These are phyloP conservation scores for Catharus bicknelli DNA, from an alignment of 2,113 vertebrate species.

Conservation along the genomic window DNA sequence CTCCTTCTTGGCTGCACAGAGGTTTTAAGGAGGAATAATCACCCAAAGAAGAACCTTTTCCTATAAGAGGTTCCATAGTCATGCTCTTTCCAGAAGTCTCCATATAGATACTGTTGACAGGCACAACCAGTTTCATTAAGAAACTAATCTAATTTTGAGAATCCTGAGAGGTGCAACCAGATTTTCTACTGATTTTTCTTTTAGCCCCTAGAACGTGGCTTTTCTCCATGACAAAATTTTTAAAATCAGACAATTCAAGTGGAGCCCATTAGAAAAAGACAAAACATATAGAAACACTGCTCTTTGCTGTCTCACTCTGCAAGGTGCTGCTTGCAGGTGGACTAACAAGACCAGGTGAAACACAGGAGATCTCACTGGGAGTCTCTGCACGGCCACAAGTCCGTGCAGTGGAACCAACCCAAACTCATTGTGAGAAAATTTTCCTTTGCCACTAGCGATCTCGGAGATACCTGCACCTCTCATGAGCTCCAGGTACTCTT, in stretches of 20 bases:
- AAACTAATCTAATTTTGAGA: background rate
- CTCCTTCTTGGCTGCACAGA: background rate
- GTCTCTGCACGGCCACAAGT: background rate
- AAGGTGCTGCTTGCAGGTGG: background rate
- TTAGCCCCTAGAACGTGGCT: background rate
- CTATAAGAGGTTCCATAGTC: background rate
- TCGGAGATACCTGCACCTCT: background rate
- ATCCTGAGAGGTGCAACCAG: background rate
- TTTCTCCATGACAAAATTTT: background rate
- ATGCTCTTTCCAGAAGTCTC: background rate
- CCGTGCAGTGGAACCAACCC: background rate
- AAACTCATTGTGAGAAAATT: background rate
- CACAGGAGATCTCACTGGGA: background rate
- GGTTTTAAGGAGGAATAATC: slow-evolving; percentile 8
- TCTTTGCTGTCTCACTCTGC: background rate
- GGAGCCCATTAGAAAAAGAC: background rate
- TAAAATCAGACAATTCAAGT: background rate
- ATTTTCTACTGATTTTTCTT: background rate
- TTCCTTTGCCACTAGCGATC: fast-evolving
- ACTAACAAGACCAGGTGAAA: background rate
- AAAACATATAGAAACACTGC: background rate
- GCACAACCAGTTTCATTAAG: background rate
- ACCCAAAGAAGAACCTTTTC: background rate
- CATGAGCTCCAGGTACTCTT: background rate
- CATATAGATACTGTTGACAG: background rate